phyloP scores from a whole-genome alignment of 2,888 invertebrate genomes.

The Lochmaea capreae region DNA sequence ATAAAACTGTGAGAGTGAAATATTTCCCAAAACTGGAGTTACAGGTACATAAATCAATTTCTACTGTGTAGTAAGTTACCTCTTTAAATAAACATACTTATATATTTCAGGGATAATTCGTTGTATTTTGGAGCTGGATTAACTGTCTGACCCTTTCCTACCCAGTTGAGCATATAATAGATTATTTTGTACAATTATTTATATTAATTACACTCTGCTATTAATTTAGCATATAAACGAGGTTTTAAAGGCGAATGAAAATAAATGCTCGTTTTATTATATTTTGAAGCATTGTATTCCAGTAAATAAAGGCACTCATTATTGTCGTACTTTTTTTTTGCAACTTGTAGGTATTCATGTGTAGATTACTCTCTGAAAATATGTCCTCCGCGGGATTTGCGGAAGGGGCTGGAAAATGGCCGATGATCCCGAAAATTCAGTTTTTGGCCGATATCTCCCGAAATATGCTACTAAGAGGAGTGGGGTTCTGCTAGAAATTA shows the following conservation, averaged over 20 bases:
- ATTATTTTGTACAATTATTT: background rate
- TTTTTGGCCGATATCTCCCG: no score
- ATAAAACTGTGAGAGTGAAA: no score
- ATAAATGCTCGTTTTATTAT: background rate
- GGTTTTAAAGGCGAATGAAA: background rate
- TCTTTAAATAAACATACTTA: background rate
- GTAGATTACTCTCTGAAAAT: no score
- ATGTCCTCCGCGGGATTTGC: no score
- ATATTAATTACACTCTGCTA: background rate
- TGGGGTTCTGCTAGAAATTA: no score
- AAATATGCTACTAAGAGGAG: no score
- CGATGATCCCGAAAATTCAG: no score
- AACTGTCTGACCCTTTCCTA: constrained; percentile 8
- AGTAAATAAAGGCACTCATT: no score
- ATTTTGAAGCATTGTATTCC: background rate
- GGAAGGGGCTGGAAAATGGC: no score
- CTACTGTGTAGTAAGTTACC: background rate
- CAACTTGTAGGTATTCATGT: background rate
- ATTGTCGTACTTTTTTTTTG: no score
- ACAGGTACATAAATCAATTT: background rate
- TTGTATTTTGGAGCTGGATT: background rate
- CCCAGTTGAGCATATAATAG: background rate
- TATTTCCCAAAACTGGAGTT: background rate
- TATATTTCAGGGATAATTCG: background rate
- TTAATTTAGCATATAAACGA: background rate